Base-by-base conservation (phyloP, 2,113 vertebrate genomes). In the Gobius niger region DNA sequence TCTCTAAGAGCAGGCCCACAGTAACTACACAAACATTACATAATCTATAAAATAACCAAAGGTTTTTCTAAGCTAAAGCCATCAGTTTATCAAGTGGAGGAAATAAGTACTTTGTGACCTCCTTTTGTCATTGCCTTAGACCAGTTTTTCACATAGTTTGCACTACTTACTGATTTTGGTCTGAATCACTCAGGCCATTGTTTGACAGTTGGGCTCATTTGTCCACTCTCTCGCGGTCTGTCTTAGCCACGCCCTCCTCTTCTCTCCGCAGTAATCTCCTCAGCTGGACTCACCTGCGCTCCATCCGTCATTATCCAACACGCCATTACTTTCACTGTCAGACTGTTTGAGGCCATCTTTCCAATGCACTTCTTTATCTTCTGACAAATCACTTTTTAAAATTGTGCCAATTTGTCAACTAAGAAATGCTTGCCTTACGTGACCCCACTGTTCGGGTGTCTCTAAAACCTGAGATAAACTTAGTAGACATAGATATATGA, bases 341-440 rank as follows among this genome's bases (percentile, higher is more conserved):
- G 57, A 60, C 57, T 60, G 57, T 60, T 60, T 60, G 57, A 60
- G 57, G 57, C 57, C 57, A 60, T 60, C 57, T 60, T 42, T 42
- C 40, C 13, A 10, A n/a, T 57, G 6, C 54, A 44, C 15, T 40
- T 60, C 40, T 60, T 60, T 60, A 60, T 60, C 40, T 44, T 60
- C 14, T 60, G 57, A 60, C 57, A 42, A 60, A 60, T 41, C 57
- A 60, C 24, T 34, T 44, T 42, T 60, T n/a, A 44, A 60, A 60
- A 42, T 15, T 60, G 42, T 60, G 14, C 34, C 57, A 42, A 60
- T 60, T 60, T 16, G 57, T 60, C 57, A 60, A n/a, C 40, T 60
- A 40, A 60, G 40, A 57, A 60, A 60, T 15, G 13, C 40, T 60
- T 40, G 9, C 40, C 57, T 60, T 44, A 44, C 13, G 40, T 44